Base-by-base conservation (phyloP, 2,113 vertebrate genomes). In the Circaetus gallicus region DNA sequence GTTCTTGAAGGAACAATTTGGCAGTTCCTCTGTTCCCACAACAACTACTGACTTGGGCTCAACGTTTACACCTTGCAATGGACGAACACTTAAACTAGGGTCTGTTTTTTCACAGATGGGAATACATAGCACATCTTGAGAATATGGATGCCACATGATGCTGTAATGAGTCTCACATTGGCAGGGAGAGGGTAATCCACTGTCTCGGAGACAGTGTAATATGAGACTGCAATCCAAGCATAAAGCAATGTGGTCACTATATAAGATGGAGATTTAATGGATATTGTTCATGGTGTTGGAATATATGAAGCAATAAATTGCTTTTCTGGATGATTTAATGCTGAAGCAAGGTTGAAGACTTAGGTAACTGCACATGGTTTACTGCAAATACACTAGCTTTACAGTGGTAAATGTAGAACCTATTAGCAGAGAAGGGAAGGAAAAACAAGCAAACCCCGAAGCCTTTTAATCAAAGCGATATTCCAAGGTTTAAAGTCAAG, bases 241-340 rank as follows among this genome's bases (percentile, higher is more conserved):
- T 49, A 94, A 70, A 94, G 86, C 86, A 22, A 16, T 19, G 42
- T 67, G 82, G 91, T 89, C 94, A 86, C 90, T 94, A 15, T 86
- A 77, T 28, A 67, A 93, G 94, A 84, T 93, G 87, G 82, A 95
- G 59, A 86, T 95, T 96, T 96, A 95, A 96, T 97, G 96, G 95
- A 76, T 96, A 63, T 94, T 96, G 76, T 96, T 90, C 72, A 62
- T 82, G 89, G 93, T 94, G 82, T 76, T 95, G 92, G 89, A 94
- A 93, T 97, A 94, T 89, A 93, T 88, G 89, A 94, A 93, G 93
- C 90, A 95, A 95, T 95, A 96, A 95, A 97, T 96, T 93, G 84
- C 66, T 95, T 96, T 93, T 95, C 92, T 95, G 86, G 90, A 43
- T 96, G 93, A 96, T 95, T 95, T 95, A 91, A 89, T 92, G 80